Evolutionary conservation across 2,888 invertebrate genomes (phyloP).

Genomic region (Ennomos erosarius): DNA sequence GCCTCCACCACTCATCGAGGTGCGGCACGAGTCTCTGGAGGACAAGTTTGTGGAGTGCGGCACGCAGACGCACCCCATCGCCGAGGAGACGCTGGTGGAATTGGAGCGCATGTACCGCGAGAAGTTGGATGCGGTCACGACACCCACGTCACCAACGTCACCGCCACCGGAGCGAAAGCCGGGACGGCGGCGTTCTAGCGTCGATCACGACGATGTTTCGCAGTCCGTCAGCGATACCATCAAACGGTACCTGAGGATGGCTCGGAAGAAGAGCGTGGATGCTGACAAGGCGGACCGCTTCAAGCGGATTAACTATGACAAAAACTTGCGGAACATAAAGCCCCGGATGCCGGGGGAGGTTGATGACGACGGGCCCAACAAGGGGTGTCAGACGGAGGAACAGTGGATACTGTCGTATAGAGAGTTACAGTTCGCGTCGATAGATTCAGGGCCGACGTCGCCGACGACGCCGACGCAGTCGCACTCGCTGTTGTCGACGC

Average conservation of each 20-base stretch:
- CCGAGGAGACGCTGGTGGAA: conserved; percentile 82
- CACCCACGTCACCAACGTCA: conserved; percentile 73
- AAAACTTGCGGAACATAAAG: conserved; percentile 93
- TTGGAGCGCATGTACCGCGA: conserved; percentile 77
- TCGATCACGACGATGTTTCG: conserved; percentile 93
- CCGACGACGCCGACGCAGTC: conserved; percentile 75
- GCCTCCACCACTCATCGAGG: conserved; percentile 89
- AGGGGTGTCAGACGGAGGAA: conserved; percentile 91
- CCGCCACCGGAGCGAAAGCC: conserved; percentile 70
- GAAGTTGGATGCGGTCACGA: conserved; percentile 71
- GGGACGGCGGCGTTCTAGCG: conserved; percentile 89
- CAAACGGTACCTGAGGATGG: conserved; percentile 94
- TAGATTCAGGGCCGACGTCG: conserved; percentile 79
- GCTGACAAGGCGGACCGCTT: conserved; percentile 92
- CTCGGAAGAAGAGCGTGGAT: conserved; percentile 94
- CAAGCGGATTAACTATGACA: conserved; percentile 95
- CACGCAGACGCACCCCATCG: conserved; percentile 87
- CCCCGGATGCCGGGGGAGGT: conserved; percentile 91
- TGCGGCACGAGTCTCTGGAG: conserved; percentile 85
- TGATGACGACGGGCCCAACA: conserved; percentile 91
- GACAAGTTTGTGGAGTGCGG: conserved; percentile 82
- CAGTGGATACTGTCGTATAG: conserved; percentile 88
- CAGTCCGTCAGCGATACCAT: conserved; percentile 95
- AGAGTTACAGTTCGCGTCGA: conserved; percentile 68
- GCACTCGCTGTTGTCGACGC: conserved; percentile 68